Base-by-base conservation (phyloP, 2,888 invertebrate genomes). In the Meganola albula region DNA sequence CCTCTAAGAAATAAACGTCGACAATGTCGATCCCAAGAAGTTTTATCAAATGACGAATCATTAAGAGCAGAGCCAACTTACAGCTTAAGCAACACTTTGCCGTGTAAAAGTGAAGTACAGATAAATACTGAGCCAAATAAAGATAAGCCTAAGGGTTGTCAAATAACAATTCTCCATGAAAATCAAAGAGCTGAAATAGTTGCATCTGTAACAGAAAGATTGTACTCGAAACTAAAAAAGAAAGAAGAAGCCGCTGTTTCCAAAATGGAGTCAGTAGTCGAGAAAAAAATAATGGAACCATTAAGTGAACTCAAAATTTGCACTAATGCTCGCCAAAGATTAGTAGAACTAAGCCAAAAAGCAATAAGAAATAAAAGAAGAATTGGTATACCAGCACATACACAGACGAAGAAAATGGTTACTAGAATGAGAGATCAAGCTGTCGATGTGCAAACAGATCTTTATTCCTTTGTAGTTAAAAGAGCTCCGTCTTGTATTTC, bases 121-220 rank as follows among this genome's bases (percentile, higher is more conserved):
- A 49, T 60, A 37, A 58, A 65, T 35, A 47, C 58, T 27, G 48
- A 44, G 22, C 50, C 58, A 33, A 57, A 40, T 28, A 27, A 36
- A 4, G 56, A 58, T 3, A 68, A 63, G 33, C 29, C 38, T 10
- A 74, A 63, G 48, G 45, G 46, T n/a, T 48, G 67, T 28, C 61
- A 68, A 44, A 57, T 74, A 25, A 59, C 77, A 3, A 69, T 82
- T 34, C 59, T 78, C 3, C 75, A 78, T 41, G 77, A 80, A 31
- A 76, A 80, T 23, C 89, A 89, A 59, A 75, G 91, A 54, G 89
- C 91, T 10, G 90, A 91, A 68, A 91, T 92, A 29, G 90, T 92
- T 2, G 91, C 91, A 2, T 91, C 91, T 0, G 92, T 92, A 2
- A 92, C 92, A 2, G 88, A 89, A 49, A 77, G 92, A 49, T 70